These are phyloP conservation scores for Ferdinandea cuprea DNA, from an alignment of 2,888 invertebrate genomes.

Conservation along the genomic window DNA sequence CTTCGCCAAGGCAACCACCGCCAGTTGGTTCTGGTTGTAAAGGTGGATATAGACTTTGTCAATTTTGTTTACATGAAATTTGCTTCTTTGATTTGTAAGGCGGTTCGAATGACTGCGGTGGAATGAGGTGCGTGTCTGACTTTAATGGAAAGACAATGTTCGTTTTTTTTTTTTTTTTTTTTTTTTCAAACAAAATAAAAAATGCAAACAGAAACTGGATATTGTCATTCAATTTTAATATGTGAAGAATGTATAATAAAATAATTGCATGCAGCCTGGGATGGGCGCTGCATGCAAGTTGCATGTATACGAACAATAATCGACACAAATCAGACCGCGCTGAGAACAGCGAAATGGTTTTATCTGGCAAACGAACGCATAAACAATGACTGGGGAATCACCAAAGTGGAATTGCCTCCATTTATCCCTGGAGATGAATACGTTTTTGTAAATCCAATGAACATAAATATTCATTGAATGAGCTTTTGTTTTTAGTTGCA, in stretches of 20 bases:
- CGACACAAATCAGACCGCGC: slow-evolving; percentile 35
- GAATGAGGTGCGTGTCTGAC: slow-evolving; percentile 12
- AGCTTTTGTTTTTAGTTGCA: slow-evolving; percentile 33
- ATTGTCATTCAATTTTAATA: background rate
- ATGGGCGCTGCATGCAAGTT: slow-evolving; percentile 31
- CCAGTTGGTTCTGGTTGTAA: slow-evolving; percentile 35
- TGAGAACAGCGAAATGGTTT: slow-evolving; percentile 40
- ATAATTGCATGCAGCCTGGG: slow-evolving; percentile 6
- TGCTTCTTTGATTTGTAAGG: slow-evolving; percentile 1
- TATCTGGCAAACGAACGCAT: slow-evolving; percentile 26
- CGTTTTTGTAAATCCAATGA: slow-evolving; percentile 45
- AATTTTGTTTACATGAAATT: slow-evolving; percentile 22
- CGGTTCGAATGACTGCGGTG: background rate
- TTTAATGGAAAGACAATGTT: background rate
- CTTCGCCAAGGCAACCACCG: slow-evolving; percentile 35
- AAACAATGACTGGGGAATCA: slow-evolving; percentile 56
- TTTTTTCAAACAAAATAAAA: slow-evolving; percentile 2
- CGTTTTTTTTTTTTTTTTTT: too few species aligned
- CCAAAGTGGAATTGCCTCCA: slow-evolving; percentile 38
- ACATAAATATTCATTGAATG: slow-evolving; percentile 41
- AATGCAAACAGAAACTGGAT: slow-evolving; percentile 17
- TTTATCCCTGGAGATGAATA: slow-evolving; percentile 52
- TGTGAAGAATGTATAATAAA: slow-evolving; percentile 1
- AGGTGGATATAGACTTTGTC: background rate
- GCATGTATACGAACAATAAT: slow-evolving; percentile 2